Percentiles rank a stretch among this genome's conserved stretches.
Conservation (phyloP, 2,113 vertebrate species). For the Pygoscelis antarcticus region DNA sequence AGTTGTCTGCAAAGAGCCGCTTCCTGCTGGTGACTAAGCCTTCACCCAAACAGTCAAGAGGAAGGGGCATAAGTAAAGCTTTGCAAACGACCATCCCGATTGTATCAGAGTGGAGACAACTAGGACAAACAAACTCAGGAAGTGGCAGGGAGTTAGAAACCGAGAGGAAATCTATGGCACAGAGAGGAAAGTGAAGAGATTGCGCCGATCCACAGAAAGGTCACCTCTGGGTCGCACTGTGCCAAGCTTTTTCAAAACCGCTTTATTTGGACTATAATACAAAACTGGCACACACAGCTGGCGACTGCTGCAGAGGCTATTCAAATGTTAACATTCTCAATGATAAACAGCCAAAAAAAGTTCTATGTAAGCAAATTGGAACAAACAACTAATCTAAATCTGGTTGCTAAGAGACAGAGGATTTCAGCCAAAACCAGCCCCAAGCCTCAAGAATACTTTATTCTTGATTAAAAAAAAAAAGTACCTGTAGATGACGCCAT, state of each 20-base stretch:
- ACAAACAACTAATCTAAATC: slow-evolving; percentile 69
- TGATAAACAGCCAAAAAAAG: slow-evolving; percentile 73
- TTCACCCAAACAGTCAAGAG: slow-evolving; percentile 56
- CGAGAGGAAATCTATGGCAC: slow-evolving; percentile 73
- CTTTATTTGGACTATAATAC: slow-evolving; percentile 72
- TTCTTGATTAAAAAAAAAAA: neutral
- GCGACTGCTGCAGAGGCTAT: slow-evolving; percentile 65
- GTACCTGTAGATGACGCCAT: slow-evolving; percentile 98
- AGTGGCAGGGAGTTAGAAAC: slow-evolving; percentile 74
- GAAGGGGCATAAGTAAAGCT: slow-evolving; percentile 67
- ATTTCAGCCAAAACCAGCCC: slow-evolving; percentile 44
- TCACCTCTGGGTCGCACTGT: slow-evolving; percentile 57
- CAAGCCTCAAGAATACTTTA: slow-evolving; percentile 10
- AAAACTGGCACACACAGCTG: slow-evolving; percentile 78
- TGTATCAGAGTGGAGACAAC: slow-evolving; percentile 73
- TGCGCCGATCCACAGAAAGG: slow-evolving; percentile 63
- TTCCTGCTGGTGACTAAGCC: slow-evolving; percentile 73
- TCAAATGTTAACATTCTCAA: slow-evolving; percentile 76
- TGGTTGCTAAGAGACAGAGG: slow-evolving; percentile 66
- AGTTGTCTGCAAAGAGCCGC: slow-evolving; percentile 56
- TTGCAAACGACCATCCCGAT: slow-evolving; percentile 60
- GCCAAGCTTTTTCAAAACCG: slow-evolving; percentile 67
- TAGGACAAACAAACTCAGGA: slow-evolving; percentile 83
- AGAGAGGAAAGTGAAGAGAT: slow-evolving; percentile 73
- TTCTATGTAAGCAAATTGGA: slow-evolving; percentile 72